These are phyloP conservation scores for Neogale vison DNA, from an alignment of 2,113 vertebrate species.

Conservation along the genomic window DNA sequence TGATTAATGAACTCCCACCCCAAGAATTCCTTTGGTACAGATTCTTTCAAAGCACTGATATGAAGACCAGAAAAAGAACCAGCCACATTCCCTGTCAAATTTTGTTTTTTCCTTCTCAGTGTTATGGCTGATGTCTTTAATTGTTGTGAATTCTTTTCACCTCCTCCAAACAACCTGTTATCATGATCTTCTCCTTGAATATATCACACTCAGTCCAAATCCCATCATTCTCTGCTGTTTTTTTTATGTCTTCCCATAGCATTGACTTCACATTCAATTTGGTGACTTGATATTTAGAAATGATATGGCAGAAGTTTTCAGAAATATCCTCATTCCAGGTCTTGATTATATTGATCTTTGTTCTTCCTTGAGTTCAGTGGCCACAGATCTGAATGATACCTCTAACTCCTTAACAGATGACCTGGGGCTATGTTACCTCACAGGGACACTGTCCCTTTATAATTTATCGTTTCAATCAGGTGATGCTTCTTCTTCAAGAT, in stretches of 20 bases:
- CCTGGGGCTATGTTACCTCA: constrained; percentile 74
- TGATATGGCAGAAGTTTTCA: constrained; percentile 68
- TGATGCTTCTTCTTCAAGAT: constrained; percentile 79
- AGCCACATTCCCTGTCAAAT: constrained; percentile 62
- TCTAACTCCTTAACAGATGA: constrained; percentile 29
- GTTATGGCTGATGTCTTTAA: constrained; percentile 73
- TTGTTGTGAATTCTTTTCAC: constrained; percentile 69
- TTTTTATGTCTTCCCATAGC: constrained; percentile 82
- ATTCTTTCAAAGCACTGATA: constrained; percentile 77
- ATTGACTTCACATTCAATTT: constrained; percentile 68
- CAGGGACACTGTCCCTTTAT: constrained; percentile 78
- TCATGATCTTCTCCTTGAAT: constrained; percentile 71
- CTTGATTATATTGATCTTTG: constrained; percentile 72
- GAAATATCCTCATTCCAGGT: constrained; percentile 81
- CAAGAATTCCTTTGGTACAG: constrained; percentile 73
- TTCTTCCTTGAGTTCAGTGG: constrained; percentile 78
- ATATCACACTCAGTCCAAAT: constrained; percentile 77
- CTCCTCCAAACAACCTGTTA: constrained; percentile 81
- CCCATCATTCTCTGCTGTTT: constrained; percentile 50
- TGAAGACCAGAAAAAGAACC: constrained; percentile 79
- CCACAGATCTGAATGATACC: constrained; percentile 79
- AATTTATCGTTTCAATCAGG: constrained; percentile 65
- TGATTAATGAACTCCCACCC: constrained; percentile 79
- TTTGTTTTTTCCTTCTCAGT: constrained; percentile 81
- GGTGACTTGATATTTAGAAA: constrained; percentile 82